phyloP scores from a whole-genome alignment of 2,888 invertebrate species.

The Anorthoa munda region DNA sequence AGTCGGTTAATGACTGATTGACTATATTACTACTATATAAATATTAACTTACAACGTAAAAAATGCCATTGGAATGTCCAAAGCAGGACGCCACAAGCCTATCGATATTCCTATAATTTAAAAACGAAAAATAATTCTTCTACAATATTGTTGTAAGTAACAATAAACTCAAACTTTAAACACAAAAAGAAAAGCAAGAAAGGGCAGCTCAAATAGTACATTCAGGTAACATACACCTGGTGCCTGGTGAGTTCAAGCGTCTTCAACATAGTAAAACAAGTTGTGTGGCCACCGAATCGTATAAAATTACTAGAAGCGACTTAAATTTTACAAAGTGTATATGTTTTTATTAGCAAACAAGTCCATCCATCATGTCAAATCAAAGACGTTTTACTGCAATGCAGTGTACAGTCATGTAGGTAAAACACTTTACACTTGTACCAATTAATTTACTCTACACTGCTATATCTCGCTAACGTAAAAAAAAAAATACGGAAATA shows the following conservation, averaged over 20 bases:
- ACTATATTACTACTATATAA: no score
- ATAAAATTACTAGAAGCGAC: slow-evolving; percentile 39
- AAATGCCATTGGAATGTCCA: no score
- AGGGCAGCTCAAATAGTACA: not conserved
- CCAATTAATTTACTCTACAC: slow-evolving; percentile 44
- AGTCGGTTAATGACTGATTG: no score
- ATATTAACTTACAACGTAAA: no score
- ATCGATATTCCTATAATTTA: not conserved
- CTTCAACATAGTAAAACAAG: slow-evolving; percentile 35
- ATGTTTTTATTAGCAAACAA: slow-evolving; percentile 17
- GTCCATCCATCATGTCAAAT: slow-evolving; percentile 14
- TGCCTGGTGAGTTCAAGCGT: slow-evolving; percentile 42
- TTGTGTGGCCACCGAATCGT: slow-evolving; percentile 21
- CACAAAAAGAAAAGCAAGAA: not conserved
- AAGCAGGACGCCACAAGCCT: not conserved
- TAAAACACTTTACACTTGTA: slow-evolving; percentile 1
- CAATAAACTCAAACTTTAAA: not conserved
- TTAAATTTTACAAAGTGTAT: not conserved
- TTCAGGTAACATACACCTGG: not conserved
- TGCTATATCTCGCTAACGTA: slow-evolving; percentile 32
- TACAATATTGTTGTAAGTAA: not conserved
- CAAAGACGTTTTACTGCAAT: not conserved
- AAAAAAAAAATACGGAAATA: slow-evolving; percentile 25
- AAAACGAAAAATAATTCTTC: not conserved
- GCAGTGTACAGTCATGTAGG: slow-evolving; percentile 2